Evolutionary conservation across 1,140 invertebrate species (phyloP), one percentile per base, ranked within the genome.

Genomic region (Drosophila hydei): DNA sequence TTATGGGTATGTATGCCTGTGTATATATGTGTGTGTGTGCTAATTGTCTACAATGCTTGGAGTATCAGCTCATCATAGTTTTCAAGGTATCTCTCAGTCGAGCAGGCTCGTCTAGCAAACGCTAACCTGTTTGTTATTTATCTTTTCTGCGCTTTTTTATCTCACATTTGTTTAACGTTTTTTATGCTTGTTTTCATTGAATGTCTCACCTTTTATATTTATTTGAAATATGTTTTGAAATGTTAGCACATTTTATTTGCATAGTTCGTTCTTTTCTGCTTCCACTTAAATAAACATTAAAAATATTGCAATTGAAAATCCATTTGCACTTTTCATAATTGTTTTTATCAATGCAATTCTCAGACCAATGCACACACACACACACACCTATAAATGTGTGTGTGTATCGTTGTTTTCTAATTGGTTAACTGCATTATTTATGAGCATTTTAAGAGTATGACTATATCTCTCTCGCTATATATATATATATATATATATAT

Each of bases 391-490:
- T 25, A 59, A 27, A 45, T 70, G 18, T 18, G 33, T 18, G 12
- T 42, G 7, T 42, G 19, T 1, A 47, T 38, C 61, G 64, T 60
- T 72, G 60, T 56, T 56, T 61, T 79, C 60, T 84, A 84, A 84
- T 84, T 85, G 79, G 56, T 48, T 62, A 48, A 25, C 63, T 83
- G 51, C 56, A 74, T 62, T 83, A 81, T 81, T 83, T 81, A 81
- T 83, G 60, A 30, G 38, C 43, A 72, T 65, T 79, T 62, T 76
- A 47, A 36, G 48, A 50, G 40, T 43, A 70, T 51, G 56, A 74
- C 59, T 61, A 18, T 85, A 77, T 85, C 75, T 11, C 30, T 30
- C 27, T 27, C 27, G 7, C 27, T 30, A 0, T 30, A 6, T 30
- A 7, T 30, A 6, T 30, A 1, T 6, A 4, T 6, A 27, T n/a